Evolutionary conservation across 53 echinoderm and acorn worm species (phyloP).

Genomic region (Antedon mediterranea): DNA sequence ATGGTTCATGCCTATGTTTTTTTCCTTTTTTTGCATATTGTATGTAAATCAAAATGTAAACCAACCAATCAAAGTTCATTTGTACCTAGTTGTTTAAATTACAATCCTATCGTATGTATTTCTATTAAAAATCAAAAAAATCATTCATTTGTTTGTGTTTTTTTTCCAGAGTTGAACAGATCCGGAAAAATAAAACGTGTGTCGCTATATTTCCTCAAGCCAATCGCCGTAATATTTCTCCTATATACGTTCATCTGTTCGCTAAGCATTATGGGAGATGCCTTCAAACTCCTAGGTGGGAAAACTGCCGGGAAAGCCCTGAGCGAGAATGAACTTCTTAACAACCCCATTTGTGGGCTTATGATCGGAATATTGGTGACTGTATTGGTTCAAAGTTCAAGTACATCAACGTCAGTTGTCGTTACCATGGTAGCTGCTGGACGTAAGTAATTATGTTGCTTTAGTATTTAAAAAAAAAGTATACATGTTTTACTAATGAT

Average conservation of each 20-base stretch:
- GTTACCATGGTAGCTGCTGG: constrained; percentile 6
- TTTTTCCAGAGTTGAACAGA: not conserved
- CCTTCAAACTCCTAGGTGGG: constrained; percentile 1
- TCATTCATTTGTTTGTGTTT: too few relatives aligned
- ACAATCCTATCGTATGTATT: too few relatives aligned
- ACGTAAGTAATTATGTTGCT: constrained; percentile 3
- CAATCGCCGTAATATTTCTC: not conserved
- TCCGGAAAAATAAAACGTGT: not conserved
- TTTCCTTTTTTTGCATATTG: too few relatives aligned
- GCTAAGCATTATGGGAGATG: not conserved
- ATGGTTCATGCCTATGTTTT: too few relatives aligned
- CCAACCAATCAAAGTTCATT: too few relatives aligned
- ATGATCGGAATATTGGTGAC: not conserved
- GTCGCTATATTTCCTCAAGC: not conserved
- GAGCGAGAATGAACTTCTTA: not conserved
- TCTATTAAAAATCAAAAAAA: too few relatives aligned
- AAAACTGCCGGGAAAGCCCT: not conserved
- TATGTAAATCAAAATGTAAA: too few relatives aligned
- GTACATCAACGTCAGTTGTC: not conserved
- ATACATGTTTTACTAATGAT: too few relatives aligned
- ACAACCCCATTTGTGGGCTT: not conserved
- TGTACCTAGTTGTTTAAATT: too few relatives aligned
- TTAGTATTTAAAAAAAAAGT: too few relatives aligned
- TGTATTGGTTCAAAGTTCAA: constrained; percentile 2
- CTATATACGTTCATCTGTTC: not conserved